Base-by-base conservation (phyloP, 2,888 invertebrate species). In the Stenolophus ochropezus region DNA sequence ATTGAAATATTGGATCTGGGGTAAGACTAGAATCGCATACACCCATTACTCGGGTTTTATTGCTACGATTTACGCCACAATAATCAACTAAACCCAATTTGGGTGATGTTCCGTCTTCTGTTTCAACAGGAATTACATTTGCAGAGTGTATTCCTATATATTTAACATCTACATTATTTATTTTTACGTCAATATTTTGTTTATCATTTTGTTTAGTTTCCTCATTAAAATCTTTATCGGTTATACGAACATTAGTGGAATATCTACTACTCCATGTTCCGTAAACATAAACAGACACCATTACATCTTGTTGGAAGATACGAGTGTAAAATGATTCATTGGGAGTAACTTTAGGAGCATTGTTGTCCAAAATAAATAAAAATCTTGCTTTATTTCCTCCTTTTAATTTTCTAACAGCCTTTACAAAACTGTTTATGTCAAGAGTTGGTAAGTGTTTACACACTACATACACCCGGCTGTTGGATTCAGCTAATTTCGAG, bases 281-380 rank as follows among this genome's bases (percentile, higher is more conserved):
- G 85, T 94, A 90, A 85, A 93, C 92, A 82, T 92, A 92, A 23
- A 98, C 93, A 86, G 97, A 97, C 73, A 96, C 89, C 1, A 94
- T 93, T 83, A 98, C 89, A 87, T 97, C 96, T 85, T 94, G 92
- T 25, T 92, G 90, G 4, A 94, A 88, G 83, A 95, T 94, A 3
- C 91, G 89, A 51, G 91, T 90, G 86, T 94, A 95, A 56, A 95
- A 90, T 2, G 93, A 91, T 86, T 93, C 87, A 6, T 92, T 90
- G 1, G 92, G 88, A 83, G 93, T 92, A 84, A 96, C 94, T 1
- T 90, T 88, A 0, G 94, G 94, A 0, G 94, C 93, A 83, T 91
- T 86, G 76, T 86, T 87, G 84, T 94, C 94, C 83, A 93, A 88
- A 77, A 95, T 92, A 42, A 94, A 91, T 4, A 96, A 88, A 79